Base-by-base conservation (phyloP, 2,797 vertebrate genomes). In the Vireo griseus region DNA sequence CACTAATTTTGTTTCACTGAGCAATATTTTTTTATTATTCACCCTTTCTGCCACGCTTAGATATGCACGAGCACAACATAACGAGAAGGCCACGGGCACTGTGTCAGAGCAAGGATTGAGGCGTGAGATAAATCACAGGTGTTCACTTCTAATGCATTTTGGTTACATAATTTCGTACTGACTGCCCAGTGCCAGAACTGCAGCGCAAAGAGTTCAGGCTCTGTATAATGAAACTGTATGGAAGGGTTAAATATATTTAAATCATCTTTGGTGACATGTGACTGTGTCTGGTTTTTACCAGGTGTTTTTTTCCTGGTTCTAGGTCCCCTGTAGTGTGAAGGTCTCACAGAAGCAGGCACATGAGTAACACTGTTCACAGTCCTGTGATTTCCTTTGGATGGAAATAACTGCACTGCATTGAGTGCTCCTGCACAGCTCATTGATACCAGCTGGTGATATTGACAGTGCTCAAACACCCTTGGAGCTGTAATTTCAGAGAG, bases 181-280 rank as follows among this genome's bases (percentile, higher is more conserved):
- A 25, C 16, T 54, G 26, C 26, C 5, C 21, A 44, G 4, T 28
- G 26, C 25, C 47, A 57, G 48, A 83, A 4, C 8, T 58, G 1
- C 4, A 19, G 35, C 15, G 11, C 15, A 44, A 47, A 35, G 42
- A 75, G 28, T 39, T 68, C 16, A 54, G 37, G 11, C 37, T 31
- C 22, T 35, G 0, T 14, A 1, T 29, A n/a, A 47, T 25, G 8
- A 20, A 71, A 20, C 4, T 5, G 2, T 8, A 15, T 13, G 16
- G 13, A 67, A 39, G 8, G 13, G 2, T 12, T 54, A 33, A 39
- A 13, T 14, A 1, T 18, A 25, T 73, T 65, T 42, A 28, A 5
- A 5, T 61, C 0, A 15, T 72, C 13, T 71, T 57, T 19, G 4
- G 4, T 54, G 15, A 3, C 42, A 6, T 1, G 14, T 57, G 29